A percentile compares a stretch with the other conserved stretches of the same genome.
Conservation (phyloP, 37 sponge, comb jelly and placozoan species). For the Tethya wilhelma region DNA sequence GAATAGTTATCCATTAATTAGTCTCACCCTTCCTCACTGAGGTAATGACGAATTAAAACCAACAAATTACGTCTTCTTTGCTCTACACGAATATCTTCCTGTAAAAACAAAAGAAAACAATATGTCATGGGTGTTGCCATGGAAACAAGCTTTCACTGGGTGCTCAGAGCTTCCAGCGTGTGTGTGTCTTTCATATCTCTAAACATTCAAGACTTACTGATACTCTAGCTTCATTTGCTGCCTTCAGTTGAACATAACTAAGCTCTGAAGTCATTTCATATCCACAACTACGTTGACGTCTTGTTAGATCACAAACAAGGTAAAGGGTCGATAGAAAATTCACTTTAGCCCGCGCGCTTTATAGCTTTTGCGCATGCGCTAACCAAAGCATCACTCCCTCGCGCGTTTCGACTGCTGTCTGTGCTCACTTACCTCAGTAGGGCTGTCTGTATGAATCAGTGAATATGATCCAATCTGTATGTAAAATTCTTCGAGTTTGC, state of each 20-base stretch:
- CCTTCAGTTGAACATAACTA: conserved; percentile 92
- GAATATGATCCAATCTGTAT: too few species aligned
- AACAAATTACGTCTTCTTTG: conserved; percentile 79
- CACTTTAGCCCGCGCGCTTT: too few species aligned
- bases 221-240: conserved; percentile 80
- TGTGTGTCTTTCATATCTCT: neutral
- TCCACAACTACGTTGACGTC: neutral
- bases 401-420: too few species aligned
- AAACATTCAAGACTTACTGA: conserved; percentile 8
- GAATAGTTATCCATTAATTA: too few species aligned
- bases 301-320: neutral
- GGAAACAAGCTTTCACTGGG: too few species aligned
- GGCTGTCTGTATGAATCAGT: too few species aligned
- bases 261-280: conserved; percentile 56
- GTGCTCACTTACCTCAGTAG: too few species aligned
- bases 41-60: conserved; percentile 84
- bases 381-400: too few species aligned
- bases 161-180: neutral
- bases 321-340: too few species aligned
- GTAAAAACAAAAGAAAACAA: conserved; percentile 1
- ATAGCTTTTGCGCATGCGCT: too few species aligned
- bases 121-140: neutral
- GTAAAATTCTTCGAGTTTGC: too few species aligned
- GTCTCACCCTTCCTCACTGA: conserved; percentile 87
- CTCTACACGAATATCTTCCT: conserved; percentile 87